Conservation (phyloP, 2,113 vertebrate genomes). For the Larimichthys crocea region DNA sequence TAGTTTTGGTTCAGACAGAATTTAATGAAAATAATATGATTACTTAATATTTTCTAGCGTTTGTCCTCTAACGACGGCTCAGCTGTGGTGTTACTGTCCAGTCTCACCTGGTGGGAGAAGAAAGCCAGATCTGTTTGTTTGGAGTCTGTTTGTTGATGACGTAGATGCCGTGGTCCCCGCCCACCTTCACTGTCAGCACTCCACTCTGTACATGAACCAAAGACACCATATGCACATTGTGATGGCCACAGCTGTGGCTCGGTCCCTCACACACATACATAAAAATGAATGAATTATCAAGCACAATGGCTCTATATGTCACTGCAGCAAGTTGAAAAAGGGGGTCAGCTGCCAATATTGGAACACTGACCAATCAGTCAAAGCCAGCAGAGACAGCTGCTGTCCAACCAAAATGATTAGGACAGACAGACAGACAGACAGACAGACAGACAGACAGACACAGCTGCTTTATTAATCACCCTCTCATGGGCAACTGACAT, state of each 20-base stretch:
- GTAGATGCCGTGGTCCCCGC: conserved; percentile 90
- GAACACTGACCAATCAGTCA: conserved; percentile 37
- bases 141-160: conserved; percentile 99
- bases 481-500: conserved; percentile 9
- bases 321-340: conserved; percentile 18
- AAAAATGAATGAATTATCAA: background rate
- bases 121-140: conserved; percentile 97
- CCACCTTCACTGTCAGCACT: conserved; percentile 92
- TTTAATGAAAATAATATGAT: too few species aligned
- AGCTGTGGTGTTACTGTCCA: too few species aligned
- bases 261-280: too few species aligned
- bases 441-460: background rate
- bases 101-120: conserved; percentile 92
- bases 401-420: conserved; percentile 19
- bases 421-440: conserved; percentile 13
- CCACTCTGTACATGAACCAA: conserved; percentile 84
- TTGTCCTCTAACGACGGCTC: too few species aligned
- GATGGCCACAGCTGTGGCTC: too few species aligned
- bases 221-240: conserved; percentile 8
- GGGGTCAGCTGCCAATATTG: conserved; percentile 37
- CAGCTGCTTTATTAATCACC: background rate
- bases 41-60: too few species aligned
- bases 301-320: conserved; percentile 17
- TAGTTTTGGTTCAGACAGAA: too few species aligned
- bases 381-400: conserved; percentile 12